phyloP scores from a whole-genome alignment of 2,797 vertebrate species.

The Taenioides sp. region DNA sequence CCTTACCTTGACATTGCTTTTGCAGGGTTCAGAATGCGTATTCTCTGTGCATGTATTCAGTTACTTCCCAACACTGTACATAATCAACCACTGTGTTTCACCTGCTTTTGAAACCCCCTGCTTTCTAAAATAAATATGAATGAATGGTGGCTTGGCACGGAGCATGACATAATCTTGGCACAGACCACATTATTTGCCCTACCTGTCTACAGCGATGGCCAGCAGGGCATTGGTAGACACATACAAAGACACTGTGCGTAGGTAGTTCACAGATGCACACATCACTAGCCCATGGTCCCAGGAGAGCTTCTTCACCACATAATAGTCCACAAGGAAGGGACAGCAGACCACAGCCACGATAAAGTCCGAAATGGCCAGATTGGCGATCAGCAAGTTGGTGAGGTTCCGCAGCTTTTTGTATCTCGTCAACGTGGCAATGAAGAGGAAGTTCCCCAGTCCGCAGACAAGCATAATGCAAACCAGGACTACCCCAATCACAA shows the following conservation, averaged over 20 bases:
- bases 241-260: slow-evolving; percentile 91
- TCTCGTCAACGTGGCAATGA: slow-evolving; percentile 86
- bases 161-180: neutral
- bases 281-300: slow-evolving; percentile 91
- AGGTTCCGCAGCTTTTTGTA: slow-evolving; percentile 95
- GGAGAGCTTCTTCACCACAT: slow-evolving; percentile 90
- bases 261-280: slow-evolving; percentile 91
- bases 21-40: too few species aligned
- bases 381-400: slow-evolving; percentile 95
- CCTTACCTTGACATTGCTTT: too few species aligned
- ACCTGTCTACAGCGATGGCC: slow-evolving; percentile 96
- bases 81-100: neutral
- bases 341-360: slow-evolving; percentile 95
- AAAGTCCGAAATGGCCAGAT: slow-evolving; percentile 95
- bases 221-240: slow-evolving; percentile 96
- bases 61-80: too few species aligned
- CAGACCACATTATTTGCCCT: slow-evolving; percentile 29
- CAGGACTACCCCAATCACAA: slow-evolving; percentile 87
- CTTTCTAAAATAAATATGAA: neutral
- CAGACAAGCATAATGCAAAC: slow-evolving; percentile 93
- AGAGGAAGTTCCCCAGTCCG: slow-evolving; percentile 92
- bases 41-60: too few species aligned
- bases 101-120: neutral
- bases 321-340: slow-evolving; percentile 97
- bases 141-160: neutral